Conservation (phyloP, 2,113 vertebrate species). For the Chamaetylas fuelleborni region DNA sequence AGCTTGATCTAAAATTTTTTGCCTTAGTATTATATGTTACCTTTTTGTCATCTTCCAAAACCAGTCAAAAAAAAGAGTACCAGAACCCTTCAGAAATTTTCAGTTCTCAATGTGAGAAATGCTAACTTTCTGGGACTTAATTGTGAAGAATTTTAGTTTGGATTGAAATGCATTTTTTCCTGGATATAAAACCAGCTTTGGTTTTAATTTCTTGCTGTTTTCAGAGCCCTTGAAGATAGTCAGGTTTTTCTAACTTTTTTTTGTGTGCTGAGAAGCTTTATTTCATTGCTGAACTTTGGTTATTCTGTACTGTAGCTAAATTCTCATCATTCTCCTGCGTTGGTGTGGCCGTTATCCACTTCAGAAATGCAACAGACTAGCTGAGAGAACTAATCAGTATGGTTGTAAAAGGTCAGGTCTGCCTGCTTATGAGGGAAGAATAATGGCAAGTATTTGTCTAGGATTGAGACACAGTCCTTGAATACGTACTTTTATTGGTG, state of each 20-base stretch:
- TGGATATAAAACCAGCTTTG: neutral
- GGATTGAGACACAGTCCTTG: neutral
- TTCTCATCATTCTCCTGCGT: neutral
- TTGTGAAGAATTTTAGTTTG: neutral
- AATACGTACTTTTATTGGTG: neutral
- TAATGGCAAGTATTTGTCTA: neutral
- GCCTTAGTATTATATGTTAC: neutral
- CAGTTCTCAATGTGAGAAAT: neutral
- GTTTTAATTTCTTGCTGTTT: neutral
- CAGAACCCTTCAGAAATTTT: neutral
- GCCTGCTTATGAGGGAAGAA: neutral
- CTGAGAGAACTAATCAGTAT: neutral
- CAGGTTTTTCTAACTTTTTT: neutral
- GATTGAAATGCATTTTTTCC: neutral
- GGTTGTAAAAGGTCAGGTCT: neutral
- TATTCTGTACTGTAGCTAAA: neutral
- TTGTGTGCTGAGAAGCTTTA: neutral
- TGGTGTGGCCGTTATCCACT: neutral
- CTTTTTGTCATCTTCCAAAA: neutral
- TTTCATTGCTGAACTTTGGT: neutral
- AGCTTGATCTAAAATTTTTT: neutral
- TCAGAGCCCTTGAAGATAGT: neutral
- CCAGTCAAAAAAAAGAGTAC: neutral
- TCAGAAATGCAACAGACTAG: neutral
- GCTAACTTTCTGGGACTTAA: neutral